phyloP scores from a whole-genome alignment of 1,140 invertebrate genomes.

The Streblospio benedicti region DNA sequence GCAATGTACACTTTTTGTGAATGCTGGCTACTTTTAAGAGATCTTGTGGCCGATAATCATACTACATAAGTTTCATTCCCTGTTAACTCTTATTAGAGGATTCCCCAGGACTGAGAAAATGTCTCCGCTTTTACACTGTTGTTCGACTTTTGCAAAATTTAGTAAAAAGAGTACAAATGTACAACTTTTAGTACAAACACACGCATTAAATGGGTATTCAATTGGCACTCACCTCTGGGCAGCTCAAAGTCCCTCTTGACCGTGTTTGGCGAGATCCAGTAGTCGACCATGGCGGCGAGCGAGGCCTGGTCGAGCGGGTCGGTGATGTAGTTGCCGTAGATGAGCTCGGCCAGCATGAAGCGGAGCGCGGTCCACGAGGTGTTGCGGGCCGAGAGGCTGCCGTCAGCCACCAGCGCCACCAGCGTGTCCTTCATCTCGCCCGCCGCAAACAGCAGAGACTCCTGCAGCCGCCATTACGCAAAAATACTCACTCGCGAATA shows the following conservation, averaged over 20 bases:
- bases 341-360: conserved; percentile 41
- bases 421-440: conserved; percentile 39
- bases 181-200: not conserved
- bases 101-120: too few relatives aligned
- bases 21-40: too few relatives aligned
- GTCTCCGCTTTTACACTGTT: too few relatives aligned
- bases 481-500: too few relatives aligned
- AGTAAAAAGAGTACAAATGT: too few relatives aligned
- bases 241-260: conserved; percentile 46
- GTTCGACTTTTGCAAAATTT: too few relatives aligned
- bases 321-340: conserved; percentile 40
- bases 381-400: conserved; percentile 25
- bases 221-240: conserved; percentile 37
- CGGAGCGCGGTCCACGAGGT: conserved; percentile 42
- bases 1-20: conserved; percentile 7
- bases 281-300: conserved; percentile 43
- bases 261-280: conserved; percentile 41
- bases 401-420: conserved; percentile 29
- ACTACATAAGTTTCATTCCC: too few relatives aligned
- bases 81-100: too few relatives aligned
- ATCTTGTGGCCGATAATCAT: too few relatives aligned
- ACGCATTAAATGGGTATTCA: too few relatives aligned
- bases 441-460: conserved; percentile 29
- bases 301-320: conserved; percentile 38
- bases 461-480: conserved; percentile 24